Percentiles rank a stretch among this genome's conserved stretches.
phyloP scores from a whole-genome alignment of 2,797 vertebrate genomes.

The Enteromius trimaculatus region DNA sequence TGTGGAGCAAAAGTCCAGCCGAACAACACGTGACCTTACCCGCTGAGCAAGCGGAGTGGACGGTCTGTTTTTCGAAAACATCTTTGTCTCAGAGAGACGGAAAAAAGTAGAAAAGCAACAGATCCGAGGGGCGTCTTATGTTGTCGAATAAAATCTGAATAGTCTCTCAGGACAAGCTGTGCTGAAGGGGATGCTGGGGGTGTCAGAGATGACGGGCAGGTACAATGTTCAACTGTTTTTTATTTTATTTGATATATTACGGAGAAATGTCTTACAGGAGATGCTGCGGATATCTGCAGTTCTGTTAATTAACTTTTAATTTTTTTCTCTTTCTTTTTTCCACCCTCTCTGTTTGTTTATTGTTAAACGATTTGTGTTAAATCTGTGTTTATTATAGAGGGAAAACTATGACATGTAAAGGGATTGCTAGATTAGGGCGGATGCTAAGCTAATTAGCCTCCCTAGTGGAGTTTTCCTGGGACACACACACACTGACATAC shows the following conservation, averaged over 20 bases:
- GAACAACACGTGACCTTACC: slow-evolving; percentile 4
- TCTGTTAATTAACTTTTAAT: not conserved
- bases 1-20: not conserved
- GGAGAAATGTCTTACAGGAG: not conserved
- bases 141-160: slow-evolving; percentile 22
- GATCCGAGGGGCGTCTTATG: slow-evolving; percentile 22
- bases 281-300: not conserved
- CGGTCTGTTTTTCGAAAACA: not conserved
- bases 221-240: slow-evolving; percentile 43
- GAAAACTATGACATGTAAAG: not conserved
- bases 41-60: not conserved
- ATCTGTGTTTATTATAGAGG: not conserved
- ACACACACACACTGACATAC: not conserved
- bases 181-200: slow-evolving; percentile 74
- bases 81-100: not conserved
- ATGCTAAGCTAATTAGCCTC: slow-evolving; percentile 52
- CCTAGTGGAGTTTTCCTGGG: slow-evolving; percentile 19
- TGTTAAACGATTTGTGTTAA: not conserved
- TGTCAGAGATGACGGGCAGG: slow-evolving; percentile 81
- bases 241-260: not conserved
- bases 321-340: not conserved
- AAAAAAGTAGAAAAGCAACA: slow-evolving; percentile 25
- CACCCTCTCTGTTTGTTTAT: not conserved
- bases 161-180: slow-evolving; percentile 40
- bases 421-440: not conserved